Evolutionary conservation across 2,888 invertebrate species (phyloP), one percentile per base, ranked within the genome.

Genomic region (Mesorhabditis spiculigera): DNA sequence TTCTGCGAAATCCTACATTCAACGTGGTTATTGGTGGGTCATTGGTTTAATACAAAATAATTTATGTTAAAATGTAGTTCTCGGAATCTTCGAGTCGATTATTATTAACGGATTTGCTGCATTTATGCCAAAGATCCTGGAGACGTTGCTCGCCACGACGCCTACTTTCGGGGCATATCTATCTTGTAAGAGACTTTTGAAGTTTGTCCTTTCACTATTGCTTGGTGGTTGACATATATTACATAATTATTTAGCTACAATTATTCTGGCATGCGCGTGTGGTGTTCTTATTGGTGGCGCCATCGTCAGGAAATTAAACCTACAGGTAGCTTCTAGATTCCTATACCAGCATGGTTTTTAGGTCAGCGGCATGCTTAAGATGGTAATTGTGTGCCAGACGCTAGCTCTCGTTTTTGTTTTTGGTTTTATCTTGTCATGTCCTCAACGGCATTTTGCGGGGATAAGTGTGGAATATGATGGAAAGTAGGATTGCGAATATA

Each of bases 101-200:
- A 77, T 85, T 67, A 84, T 86, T 73, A 86, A 86, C 68, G 73
- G 78, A 5, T 85, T 85, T 68, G 82, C 85, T 28, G 84, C 84
- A 1, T 86, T 86, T 71, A 84, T 86, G 83, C 86, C 86, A 4
- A 86, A 86, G 69, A 85, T 86, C 68, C 74, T 86, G 66, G 84
- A 86, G 72, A 83, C 83, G 4, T 71, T 86, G 6, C 72, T 86
- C 42, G 79, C 78, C 66, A 82, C 84, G 4, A 82, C 82, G 63
- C 82, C 86, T 5, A 81, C 83, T 0, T 72, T 77, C 16, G 84
- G 81, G 5, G 77, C 82, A 0, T 84, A 85, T 71, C 73, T 85
- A 64, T 82, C 83, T 3, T 83, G 84, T 84, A 71, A 73, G 75
- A n/a, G n/a, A n/a, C n/a, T n/a, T n/a, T n/a, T n/a, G n/a, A n/a